Evolutionary conservation across 2,113 vertebrate genomes (phyloP).

Genomic region (Chaetodon trifascialis): DNA sequence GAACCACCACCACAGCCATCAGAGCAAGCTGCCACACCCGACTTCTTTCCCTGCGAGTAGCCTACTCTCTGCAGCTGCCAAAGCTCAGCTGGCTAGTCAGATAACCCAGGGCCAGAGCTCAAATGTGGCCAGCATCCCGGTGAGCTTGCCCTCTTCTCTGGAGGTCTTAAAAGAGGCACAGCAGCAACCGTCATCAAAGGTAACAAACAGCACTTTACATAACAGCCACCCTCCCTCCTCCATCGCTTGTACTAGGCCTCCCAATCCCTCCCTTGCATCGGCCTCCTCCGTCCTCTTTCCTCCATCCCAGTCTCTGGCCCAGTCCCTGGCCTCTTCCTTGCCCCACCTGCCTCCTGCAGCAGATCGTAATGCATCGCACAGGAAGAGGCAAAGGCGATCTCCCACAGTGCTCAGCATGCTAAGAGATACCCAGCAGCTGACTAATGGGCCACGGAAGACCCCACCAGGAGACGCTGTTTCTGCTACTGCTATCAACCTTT

Average conservation of each 20-base stretch:
- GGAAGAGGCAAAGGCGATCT: slow-evolving; percentile 77
- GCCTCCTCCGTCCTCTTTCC: slow-evolving; percentile 76
- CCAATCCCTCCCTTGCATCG: slow-evolving; percentile 70
- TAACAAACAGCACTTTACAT: slow-evolving; percentile 93
- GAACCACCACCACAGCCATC: slow-evolving; percentile 84
- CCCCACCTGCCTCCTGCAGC: slow-evolving; percentile 70
- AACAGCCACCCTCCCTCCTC: slow-evolving; percentile 78
- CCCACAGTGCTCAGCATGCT: slow-evolving; percentile 75
- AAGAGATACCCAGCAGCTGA: slow-evolving; percentile 69
- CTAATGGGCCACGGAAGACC: slow-evolving; percentile 64
- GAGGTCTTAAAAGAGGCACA: slow-evolving; percentile 77
- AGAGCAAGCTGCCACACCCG: slow-evolving; percentile 83
- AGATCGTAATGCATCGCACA: slow-evolving; percentile 72
- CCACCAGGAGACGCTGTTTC: slow-evolving; percentile 62
- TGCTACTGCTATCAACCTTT: slow-evolving; percentile 76
- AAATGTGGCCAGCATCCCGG: slow-evolving; percentile 75
- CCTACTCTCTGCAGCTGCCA: slow-evolving; percentile 91
- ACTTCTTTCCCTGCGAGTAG: slow-evolving; percentile 90
- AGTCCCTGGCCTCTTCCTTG: slow-evolving; percentile 73
- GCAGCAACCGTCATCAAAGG: slow-evolving; percentile 79
- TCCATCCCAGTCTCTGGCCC: slow-evolving; percentile 74
- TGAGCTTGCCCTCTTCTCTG: slow-evolving; percentile 60
- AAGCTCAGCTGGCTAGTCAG: slow-evolving; percentile 90
- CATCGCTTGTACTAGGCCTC: slow-evolving; percentile 69
- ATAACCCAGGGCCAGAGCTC: slow-evolving; percentile 76